A percentile compares a stretch with the other conserved stretches of the same genome.
Evolutionary conservation across 2,888 invertebrate genomes (phyloP).

Genomic region (Hoplodrina blanda): DNA sequence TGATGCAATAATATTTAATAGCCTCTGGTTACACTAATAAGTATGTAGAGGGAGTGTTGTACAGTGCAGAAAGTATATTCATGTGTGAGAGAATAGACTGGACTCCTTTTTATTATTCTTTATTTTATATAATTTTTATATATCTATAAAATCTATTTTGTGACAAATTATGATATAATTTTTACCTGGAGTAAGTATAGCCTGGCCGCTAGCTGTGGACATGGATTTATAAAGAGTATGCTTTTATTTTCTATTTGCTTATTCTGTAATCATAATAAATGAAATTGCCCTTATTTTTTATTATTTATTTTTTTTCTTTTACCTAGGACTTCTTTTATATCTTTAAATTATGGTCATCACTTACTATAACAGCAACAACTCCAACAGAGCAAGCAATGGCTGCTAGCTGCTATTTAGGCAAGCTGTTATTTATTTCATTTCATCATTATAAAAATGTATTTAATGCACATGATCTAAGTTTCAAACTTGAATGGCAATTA

Average conservation of each 20-base stretch:
- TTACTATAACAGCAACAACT: too few species aligned
- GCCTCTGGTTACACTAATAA: conserved; percentile 45
- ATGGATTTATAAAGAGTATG: conserved; percentile 62
- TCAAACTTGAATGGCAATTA: too few species aligned
- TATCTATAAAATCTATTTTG: conserved; percentile 48
- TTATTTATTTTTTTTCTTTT: conserved; percentile 42
- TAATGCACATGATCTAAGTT: too few species aligned
- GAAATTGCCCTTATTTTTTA: conserved; percentile 64
- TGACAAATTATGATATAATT: conserved; percentile 61
- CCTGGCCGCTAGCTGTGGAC: conserved; percentile 44
- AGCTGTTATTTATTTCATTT: too few species aligned
- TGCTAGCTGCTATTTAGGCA: too few species aligned
- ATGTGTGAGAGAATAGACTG: conserved; percentile 69
- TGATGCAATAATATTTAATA: conserved; percentile 57
- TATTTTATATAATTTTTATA: conserved; percentile 53
- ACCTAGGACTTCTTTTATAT: not conserved
- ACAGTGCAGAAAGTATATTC: conserved; percentile 40
- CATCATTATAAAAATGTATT: too few species aligned
- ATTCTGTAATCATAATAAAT: conserved; percentile 76
- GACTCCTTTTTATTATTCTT: conserved; percentile 58
- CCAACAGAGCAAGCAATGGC: too few species aligned
- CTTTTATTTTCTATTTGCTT: conserved; percentile 77
- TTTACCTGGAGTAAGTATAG: conserved; percentile 52
- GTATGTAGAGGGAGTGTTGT: conserved; percentile 45
- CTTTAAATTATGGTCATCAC: too few species aligned